Evolutionary conservation across 2,888 invertebrate genomes (phyloP).

Genomic region (Drosophila kuntzei): DNA sequence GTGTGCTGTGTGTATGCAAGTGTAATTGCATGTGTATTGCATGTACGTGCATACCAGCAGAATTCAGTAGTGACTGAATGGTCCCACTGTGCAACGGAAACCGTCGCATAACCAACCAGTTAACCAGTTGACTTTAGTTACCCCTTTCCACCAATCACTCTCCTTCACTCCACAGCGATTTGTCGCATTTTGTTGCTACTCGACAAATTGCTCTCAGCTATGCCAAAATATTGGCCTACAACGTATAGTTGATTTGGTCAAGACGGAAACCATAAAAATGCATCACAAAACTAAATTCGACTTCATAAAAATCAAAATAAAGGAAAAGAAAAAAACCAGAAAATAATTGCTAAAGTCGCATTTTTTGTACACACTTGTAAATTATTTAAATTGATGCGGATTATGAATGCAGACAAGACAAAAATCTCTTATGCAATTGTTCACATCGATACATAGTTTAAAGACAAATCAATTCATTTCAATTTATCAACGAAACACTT

Average conservation of each 20-base stretch:
- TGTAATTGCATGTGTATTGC: slow-evolving; percentile 10
- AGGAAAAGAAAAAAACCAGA: slow-evolving; percentile 17
- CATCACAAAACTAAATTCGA: slow-evolving; percentile 22
- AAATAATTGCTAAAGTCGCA: slow-evolving; percentile 16
- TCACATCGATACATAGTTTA: not conserved
- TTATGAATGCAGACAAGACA: slow-evolving; percentile 9
- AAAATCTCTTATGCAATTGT: slow-evolving; percentile 12
- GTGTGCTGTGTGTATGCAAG: too few species aligned
- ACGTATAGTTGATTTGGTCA: slow-evolving; percentile 28
- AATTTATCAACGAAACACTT: too few species aligned
- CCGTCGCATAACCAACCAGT: slow-evolving; percentile 54
- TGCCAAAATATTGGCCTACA: slow-evolving; percentile 29
- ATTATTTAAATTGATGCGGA: slow-evolving; percentile 19
- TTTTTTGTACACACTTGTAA: slow-evolving; percentile 3
- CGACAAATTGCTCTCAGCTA: slow-evolving; percentile 53
- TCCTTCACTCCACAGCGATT: slow-evolving; percentile 14
- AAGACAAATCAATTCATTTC: not conserved
- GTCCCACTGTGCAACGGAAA: slow-evolving; percentile 53
- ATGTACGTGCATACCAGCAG: slow-evolving; percentile 45
- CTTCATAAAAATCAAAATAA: slow-evolving; percentile 2
- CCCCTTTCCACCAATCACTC: not conserved
- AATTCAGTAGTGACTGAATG: slow-evolving; percentile 26
- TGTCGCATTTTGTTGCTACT: slow-evolving; percentile 41
- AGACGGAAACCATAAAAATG: slow-evolving; percentile 47
- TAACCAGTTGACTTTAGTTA: slow-evolving; percentile 28